phyloP scores from a whole-genome alignment of 2,113 vertebrate species.

The Pelmatolapia mariae region DNA sequence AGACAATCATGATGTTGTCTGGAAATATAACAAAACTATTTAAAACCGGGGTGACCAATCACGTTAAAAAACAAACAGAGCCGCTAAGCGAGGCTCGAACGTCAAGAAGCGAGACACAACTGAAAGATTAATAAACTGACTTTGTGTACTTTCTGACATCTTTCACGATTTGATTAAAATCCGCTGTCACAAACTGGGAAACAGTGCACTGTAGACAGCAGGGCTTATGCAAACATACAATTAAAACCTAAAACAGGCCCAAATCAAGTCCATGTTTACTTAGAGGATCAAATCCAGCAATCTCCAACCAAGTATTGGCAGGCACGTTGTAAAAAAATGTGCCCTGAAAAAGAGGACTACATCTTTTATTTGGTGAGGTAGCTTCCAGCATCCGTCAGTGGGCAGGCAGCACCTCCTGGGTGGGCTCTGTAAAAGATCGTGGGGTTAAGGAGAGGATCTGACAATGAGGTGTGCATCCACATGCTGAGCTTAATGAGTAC shows the following conservation, averaged over 20 bases:
- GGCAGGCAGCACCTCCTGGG: constrained; percentile 18
- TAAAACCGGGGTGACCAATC: not conserved
- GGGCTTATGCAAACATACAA: constrained; percentile 50
- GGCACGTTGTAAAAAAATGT: constrained; percentile 7
- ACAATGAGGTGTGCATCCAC: constrained; percentile 21
- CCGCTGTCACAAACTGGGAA: constrained; percentile 25
- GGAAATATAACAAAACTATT: not conserved
- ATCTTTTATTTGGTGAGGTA: not conserved
- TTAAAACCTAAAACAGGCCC: constrained; percentile 39
- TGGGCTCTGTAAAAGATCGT: constrained; percentile 28
- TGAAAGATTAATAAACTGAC: constrained; percentile 16
- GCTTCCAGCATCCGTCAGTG: constrained; percentile 36
- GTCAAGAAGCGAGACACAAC: not conserved
- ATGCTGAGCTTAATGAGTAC: not conserved
- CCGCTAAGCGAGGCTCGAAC: not conserved
- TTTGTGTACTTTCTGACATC: constrained; percentile 31
- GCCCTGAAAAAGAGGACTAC: constrained; percentile 18
- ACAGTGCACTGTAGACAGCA: not conserved
- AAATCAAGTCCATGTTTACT: constrained; percentile 56
- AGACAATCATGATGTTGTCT: not conserved
- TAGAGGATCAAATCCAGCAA: constrained; percentile 44
- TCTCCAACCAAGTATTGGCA: constrained; percentile 36
- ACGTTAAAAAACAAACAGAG: not conserved
- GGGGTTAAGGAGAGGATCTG: not conserved
- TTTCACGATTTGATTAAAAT: constrained; percentile 36